Evolutionary conservation across 2,113 vertebrate genomes (phyloP), one percentile per base, ranked within the genome.

Genomic region (Crotalus tigris): DNA sequence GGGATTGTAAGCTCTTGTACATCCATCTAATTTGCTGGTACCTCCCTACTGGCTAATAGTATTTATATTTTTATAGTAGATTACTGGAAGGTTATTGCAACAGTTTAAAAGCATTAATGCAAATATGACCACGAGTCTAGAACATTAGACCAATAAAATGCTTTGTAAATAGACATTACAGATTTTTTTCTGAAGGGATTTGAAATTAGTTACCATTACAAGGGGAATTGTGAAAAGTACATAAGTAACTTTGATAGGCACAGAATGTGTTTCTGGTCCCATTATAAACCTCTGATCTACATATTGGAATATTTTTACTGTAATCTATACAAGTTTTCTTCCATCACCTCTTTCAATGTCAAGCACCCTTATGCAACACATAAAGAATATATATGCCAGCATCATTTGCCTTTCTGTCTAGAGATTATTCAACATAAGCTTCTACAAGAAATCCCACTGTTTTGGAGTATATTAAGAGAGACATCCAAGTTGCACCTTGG

Each of bases 151-250:
- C 61, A 1, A 1, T 94, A 90, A 88, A 49, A 92, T 13, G 4
- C 88, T 92, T 90, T 90, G 39, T 59, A 90, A 58, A 86, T 26
- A 90, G 75, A 61, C 61, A 86, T 86, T 61, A 61, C 85, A 57
- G 15, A 59, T 69, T 54, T 55, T 39, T 93, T 69, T 87, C 89
- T 61, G 54, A 93, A 92, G 55, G 92, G 21, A 91, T 87, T 90
- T 39, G 87, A 93, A 59, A 89, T 55, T 39, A 59, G 91, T 89
- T 93, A 64, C 24, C 90, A 23, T 92, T 93, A 87, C 75, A 90
- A 93, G 89, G n/a, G 92, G 59, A 49, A 58, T 55, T 94, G 26
- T 54, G 29, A 85, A 89, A 61, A 85, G 86, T 64, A 9, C 61
- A 92, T 23, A 88, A 24, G 6, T 0, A 1, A 89, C 2, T 29